Conservation (phyloP, 2,888 invertebrate species). For the Sclerodermus sp. region DNA sequence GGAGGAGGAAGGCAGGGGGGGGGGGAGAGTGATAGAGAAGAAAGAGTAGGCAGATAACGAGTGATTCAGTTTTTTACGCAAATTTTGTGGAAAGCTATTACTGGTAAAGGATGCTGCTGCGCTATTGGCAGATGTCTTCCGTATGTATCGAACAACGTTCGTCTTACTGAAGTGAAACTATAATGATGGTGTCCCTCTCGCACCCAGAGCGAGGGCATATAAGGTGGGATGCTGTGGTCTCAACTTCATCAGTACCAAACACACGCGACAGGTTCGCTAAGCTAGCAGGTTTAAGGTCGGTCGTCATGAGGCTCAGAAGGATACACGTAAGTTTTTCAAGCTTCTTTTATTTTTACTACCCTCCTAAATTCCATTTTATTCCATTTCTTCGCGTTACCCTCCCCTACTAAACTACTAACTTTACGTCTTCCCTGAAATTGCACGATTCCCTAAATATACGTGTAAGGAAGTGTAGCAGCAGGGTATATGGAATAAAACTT, state of each 20-base stretch:
- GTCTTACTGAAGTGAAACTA: slow-evolving; percentile 41
- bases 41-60: too few species aligned
- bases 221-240: slow-evolving; percentile 56
- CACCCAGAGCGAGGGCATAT: slow-evolving; percentile 53
- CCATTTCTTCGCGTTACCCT: too few species aligned
- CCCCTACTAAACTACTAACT: too few species aligned
- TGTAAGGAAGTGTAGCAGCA: too few species aligned
- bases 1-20: too few species aligned
- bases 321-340: slow-evolving; percentile 40
- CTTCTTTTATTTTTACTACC: background rate
- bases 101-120: slow-evolving; percentile 16
- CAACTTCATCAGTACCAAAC: slow-evolving; percentile 54
- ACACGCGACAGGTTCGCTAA: slow-evolving; percentile 48
- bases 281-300: slow-evolving; percentile 41
- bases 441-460: too few species aligned
- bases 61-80: too few species aligned
- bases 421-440: too few species aligned
- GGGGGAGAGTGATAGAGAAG: too few species aligned
- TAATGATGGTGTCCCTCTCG: slow-evolving; percentile 42
- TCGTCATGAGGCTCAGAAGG: slow-evolving; percentile 42
- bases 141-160: slow-evolving; percentile 34
- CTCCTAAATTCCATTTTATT: too few species aligned
- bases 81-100: too few species aligned
- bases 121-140: slow-evolving; percentile 44
- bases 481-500: too few species aligned